Evolutionary conservation across 2,797 vertebrate species (phyloP).

Genomic region (Scolopax bukidnonensis): DNA sequence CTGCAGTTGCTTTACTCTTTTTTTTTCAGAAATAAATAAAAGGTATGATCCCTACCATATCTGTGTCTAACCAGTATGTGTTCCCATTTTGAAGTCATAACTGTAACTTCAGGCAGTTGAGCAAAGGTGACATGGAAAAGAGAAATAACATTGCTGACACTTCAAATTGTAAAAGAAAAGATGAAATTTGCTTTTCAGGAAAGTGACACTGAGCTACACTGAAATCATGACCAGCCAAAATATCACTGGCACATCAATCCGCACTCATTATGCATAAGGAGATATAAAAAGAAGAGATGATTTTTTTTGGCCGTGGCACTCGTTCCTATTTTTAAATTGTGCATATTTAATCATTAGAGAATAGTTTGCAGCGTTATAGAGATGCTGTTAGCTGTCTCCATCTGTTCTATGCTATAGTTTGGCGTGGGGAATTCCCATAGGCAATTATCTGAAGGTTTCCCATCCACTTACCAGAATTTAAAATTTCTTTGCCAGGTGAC

Average conservation of each 20-base stretch:
- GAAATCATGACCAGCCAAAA: slow-evolving; percentile 57
- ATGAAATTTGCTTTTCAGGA: slow-evolving; percentile 27
- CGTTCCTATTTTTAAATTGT: slow-evolving; percentile 58
- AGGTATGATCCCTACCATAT: not conserved
- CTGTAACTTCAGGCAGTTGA: slow-evolving; percentile 10
- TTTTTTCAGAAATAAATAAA: not conserved
- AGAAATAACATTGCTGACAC: not conserved
- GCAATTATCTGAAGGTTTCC: slow-evolving; percentile 43
- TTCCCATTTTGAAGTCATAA: not conserved
- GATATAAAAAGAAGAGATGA: slow-evolving; percentile 58
- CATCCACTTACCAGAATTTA: slow-evolving; percentile 15
- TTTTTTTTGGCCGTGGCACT: slow-evolving; percentile 54
- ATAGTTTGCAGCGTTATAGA: slow-evolving; percentile 41
- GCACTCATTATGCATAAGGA: not conserved
- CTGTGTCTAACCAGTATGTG: not conserved
- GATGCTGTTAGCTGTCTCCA: slow-evolving; percentile 60
- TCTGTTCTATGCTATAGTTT: slow-evolving; percentile 52
- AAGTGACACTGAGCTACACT: not conserved
- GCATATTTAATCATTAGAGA: slow-evolving; percentile 65
- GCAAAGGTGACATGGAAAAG: not conserved
- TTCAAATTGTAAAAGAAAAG: not conserved
- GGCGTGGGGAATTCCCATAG: slow-evolving; percentile 57
- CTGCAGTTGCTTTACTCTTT: not conserved
- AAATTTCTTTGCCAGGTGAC: not conserved
- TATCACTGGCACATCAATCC: slow-evolving; percentile 56